Evolutionary conservation across 2,797 vertebrate genomes (phyloP).

Genomic region (Rhynchotus rufescens): DNA sequence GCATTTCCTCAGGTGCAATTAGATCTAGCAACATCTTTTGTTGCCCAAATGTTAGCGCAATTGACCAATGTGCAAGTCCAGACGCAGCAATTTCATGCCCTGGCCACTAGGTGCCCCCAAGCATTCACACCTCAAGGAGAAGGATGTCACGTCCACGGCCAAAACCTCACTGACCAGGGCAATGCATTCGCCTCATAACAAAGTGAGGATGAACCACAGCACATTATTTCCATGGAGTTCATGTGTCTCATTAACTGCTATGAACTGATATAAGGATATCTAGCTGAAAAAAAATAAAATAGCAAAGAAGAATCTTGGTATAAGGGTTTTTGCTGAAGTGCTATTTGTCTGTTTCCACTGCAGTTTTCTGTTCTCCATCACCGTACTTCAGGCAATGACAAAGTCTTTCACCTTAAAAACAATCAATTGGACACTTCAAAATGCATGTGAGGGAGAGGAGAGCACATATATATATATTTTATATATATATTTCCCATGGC

Average conservation of each 20-base stretch:
- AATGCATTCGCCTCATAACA: not conserved
- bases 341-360: not conserved
- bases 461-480: accelerated
- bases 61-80: not conserved
- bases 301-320: not conserved
- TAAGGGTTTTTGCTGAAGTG: not conserved
- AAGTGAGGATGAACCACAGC: not conserved
- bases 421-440: not conserved
- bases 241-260: not conserved
- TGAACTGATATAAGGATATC: not conserved
- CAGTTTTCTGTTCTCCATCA: not conserved
- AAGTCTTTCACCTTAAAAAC: conserved; percentile 6
- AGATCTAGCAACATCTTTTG: not conserved
- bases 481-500: not conserved
- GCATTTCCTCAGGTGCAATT: not conserved
- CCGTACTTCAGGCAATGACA: not conserved
- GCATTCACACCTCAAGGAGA: not conserved
- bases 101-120: not conserved
- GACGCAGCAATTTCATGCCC: not conserved
- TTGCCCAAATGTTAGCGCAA: not conserved
- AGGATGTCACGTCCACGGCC: not conserved
- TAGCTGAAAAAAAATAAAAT: not conserved
- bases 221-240: not conserved
- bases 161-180: not conserved
- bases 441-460: not conserved